Evolutionary conservation across 2,113 vertebrate species (phyloP).

Genomic region (Nothoprocta pentlandii): DNA sequence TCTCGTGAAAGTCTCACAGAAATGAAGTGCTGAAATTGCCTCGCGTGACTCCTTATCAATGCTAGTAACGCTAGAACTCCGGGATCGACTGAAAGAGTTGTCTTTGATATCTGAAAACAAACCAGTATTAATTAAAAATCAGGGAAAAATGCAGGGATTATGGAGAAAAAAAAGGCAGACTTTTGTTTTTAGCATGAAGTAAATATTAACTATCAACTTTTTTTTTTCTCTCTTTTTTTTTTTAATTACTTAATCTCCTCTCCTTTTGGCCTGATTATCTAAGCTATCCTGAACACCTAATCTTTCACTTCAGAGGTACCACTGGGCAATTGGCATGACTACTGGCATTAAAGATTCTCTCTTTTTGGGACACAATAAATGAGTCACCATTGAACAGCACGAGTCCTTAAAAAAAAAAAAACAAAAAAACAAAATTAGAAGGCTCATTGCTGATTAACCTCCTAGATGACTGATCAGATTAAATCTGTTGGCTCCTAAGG

Average conservation of each 20-base stretch:
- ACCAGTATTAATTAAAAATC: slow-evolving; percentile 38
- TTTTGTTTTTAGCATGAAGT: not conserved
- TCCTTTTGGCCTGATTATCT: not conserved
- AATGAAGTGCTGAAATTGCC: slow-evolving; percentile 93
- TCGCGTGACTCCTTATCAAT: slow-evolving; percentile 97
- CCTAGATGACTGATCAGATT: not conserved
- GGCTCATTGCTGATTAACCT: not conserved
- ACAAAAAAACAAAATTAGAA: not conserved
- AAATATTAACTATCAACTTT: not conserved
- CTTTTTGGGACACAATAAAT: not conserved
- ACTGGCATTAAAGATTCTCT: not conserved
- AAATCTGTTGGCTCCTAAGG: not conserved
- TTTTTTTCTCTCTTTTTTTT: not conserved
- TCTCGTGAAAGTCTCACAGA: slow-evolving; percentile 91
- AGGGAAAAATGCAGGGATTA: not conserved
- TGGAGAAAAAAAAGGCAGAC: not conserved
- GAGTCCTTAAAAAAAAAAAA: not conserved
- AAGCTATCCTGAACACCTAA: not conserved
- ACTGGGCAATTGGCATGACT: not conserved
- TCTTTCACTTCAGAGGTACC: not conserved
- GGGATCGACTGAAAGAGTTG: slow-evolving; percentile 97
- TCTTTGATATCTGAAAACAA: slow-evolving; percentile 93
- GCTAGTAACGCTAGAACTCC: slow-evolving; percentile 98
- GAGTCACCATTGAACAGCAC: not conserved
- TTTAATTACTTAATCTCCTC: not conserved